Base-by-base conservation (phyloP, 2,888 invertebrate genomes). In the Harpalus rufipes region DNA sequence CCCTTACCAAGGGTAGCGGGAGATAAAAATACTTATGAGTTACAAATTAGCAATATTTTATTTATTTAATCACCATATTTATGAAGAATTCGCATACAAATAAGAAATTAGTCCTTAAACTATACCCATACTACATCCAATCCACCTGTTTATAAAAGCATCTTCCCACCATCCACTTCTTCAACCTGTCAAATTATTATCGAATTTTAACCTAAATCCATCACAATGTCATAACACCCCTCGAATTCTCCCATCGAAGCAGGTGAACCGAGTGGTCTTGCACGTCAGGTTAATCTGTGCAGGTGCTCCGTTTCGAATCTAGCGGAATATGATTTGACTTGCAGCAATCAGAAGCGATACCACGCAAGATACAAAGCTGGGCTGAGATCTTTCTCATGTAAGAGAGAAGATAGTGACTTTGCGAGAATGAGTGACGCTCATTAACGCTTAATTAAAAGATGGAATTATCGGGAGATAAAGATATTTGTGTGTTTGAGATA, bases 381-480 rank as follows among this genome's bases (percentile, higher is more conserved):
- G 2, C 39, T 68, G 68, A 76, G 76, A 51, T 56, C 76, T 76
- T 76, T 76, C 76, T 76, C 76, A 25, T 76, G 76, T 76, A 32
- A 25, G 32, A n/a, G 32, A 32, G 39, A n/a, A 76, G 56, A 76
- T 56, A 76, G 72, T 14, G 68, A 25, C 68, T 68, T 68, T 14
- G 68, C 68, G 68, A 68, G 32, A 25, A 39, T 32, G 32, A 32
- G n/a, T 56, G 76, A 44, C 76, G 44, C 18, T 76, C 76, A 76
- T 76, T 76, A 76, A 76, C 21, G 76, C 76, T 76, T 76, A 76
- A 76, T 76, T 76, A 76, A 76, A 76, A 44, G 76, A 76, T 16
- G 56, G 76, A 51, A 76, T 76, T 44, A 76, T 76, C 51, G 10
- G 7, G 10, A 16, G 76, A 76, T 76, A 76, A 74, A 76, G 16